Conservation (phyloP, 2,113 vertebrate genomes). For the Baryphthengus martii region DNA sequence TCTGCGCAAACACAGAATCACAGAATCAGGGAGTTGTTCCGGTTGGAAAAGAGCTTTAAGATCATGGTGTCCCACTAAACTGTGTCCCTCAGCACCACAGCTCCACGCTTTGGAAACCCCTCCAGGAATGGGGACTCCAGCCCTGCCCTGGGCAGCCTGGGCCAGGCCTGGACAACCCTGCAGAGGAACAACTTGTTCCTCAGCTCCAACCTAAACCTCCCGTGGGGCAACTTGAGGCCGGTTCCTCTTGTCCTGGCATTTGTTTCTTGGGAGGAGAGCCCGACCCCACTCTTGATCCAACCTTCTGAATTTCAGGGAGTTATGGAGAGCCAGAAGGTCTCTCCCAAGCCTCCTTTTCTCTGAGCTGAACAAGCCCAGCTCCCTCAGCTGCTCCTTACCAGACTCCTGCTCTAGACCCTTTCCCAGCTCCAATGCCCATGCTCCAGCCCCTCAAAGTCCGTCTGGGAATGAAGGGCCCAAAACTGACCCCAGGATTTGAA, state of each 20-base stretch:
- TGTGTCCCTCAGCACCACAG: too few relatives aligned
- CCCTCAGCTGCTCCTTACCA: neutral
- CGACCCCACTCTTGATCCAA: neutral
- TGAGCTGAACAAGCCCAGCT: too few relatives aligned
- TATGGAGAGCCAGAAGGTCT: neutral
- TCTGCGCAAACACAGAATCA: neutral
- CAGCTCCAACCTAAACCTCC: neutral
- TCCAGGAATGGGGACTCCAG: too few relatives aligned
- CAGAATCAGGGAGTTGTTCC: neutral
- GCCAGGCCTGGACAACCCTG: neutral
- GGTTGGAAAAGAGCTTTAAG: neutral
- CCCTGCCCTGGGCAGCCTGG: neutral
- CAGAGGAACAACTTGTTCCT: neutral
- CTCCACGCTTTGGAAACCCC: too few relatives aligned
- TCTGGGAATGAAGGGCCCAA: neutral
- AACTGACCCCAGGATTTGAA: neutral
- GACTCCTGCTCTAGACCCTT: neutral
- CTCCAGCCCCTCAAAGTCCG: neutral
- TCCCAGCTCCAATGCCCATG: neutral
- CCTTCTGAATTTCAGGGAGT: neutral
- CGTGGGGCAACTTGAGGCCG: neutral
- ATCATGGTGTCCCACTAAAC: neutral
- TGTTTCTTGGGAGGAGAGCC: neutral
- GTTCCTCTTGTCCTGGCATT: neutral
- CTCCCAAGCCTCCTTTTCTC: neutral